Conservation (phyloP, 2,797 vertebrate species). For the Gastrophryne carolinensis region DNA sequence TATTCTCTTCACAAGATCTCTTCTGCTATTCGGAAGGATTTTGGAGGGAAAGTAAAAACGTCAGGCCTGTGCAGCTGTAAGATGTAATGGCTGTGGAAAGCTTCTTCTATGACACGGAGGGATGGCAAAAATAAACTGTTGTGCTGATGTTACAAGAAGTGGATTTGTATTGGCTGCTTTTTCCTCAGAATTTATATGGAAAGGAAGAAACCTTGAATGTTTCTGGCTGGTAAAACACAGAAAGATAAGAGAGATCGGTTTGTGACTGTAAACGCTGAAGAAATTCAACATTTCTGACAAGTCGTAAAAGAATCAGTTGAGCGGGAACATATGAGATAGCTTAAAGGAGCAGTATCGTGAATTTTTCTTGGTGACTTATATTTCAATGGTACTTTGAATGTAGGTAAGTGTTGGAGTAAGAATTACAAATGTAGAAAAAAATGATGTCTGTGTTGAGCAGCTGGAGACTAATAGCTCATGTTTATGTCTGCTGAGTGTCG, state of each 20-base stretch:
- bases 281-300: not conserved
- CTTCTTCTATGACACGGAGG: conserved; percentile 31
- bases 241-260: not conserved
- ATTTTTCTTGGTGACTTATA: no score
- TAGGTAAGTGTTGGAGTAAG: no score
- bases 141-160: conserved; percentile 34
- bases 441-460: no score
- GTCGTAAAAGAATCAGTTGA: not conserved
- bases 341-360: no score
- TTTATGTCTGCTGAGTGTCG: no score
- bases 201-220: conserved; percentile 25
- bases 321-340: conserved; percentile 11
- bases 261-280: conserved; percentile 19
- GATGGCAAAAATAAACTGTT: conserved; percentile 28
- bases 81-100: conserved; percentile 29
- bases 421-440: no score
- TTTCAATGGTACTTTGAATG: no score
- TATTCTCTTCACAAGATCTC: conserved; percentile 23
- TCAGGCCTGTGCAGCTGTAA: conserved; percentile 12
- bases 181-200: conserved; percentile 21
- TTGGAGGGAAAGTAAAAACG: conserved; percentile 21
- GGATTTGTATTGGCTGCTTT: conserved; percentile 17
- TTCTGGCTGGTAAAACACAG: conserved; percentile 12
- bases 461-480: no score
- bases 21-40: conserved; percentile 8